These are phyloP conservation scores for Mylabris phalerata DNA, from an alignment of 1,140 invertebrate species.

Conservation along the genomic window DNA sequence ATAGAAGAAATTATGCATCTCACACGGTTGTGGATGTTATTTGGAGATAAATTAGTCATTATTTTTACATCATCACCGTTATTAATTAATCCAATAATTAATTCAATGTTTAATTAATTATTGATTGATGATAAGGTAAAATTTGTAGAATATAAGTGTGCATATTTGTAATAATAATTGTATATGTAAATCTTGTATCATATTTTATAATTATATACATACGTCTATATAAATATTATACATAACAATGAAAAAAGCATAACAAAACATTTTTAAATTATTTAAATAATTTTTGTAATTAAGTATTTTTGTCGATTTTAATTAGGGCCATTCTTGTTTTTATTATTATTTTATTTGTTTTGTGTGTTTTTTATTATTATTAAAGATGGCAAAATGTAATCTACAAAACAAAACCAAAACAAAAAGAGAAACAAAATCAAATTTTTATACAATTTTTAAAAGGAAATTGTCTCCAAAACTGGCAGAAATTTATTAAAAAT, in stretches of 20 bases:
- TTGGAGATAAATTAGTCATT: conserved; percentile 34
- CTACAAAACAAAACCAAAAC: conserved; percentile 7
- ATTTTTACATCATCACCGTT: conserved; percentile 35
- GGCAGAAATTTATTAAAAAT: conserved; percentile 14
- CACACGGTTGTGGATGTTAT: conserved; percentile 31
- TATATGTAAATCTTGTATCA: conserved; percentile 40
- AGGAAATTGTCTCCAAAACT: conserved; percentile 20
- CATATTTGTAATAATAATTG: conserved; percentile 30
- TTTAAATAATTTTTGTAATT: conserved; percentile 27
- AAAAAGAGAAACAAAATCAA: conserved; percentile 14
- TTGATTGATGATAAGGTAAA: not conserved
- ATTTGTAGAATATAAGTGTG: conserved; percentile 34
- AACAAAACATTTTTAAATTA: conserved; percentile 34
- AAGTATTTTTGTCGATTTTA: conserved; percentile 15
- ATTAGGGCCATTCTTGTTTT: conserved; percentile 20
- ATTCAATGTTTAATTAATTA: conserved; percentile 7
- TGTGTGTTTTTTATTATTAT: no score
- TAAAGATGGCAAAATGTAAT: no score
- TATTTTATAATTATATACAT: conserved; percentile 37
- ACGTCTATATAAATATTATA: no score
- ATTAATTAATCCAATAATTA: conserved; percentile 9
- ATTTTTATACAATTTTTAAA: conserved; percentile 20
- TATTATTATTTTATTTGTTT: no score
- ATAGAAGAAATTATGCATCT: conserved; percentile 18
- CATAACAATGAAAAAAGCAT: no score